phyloP scores from a whole-genome alignment of 2,888 invertebrate species.

The Philereme transversata region DNA sequence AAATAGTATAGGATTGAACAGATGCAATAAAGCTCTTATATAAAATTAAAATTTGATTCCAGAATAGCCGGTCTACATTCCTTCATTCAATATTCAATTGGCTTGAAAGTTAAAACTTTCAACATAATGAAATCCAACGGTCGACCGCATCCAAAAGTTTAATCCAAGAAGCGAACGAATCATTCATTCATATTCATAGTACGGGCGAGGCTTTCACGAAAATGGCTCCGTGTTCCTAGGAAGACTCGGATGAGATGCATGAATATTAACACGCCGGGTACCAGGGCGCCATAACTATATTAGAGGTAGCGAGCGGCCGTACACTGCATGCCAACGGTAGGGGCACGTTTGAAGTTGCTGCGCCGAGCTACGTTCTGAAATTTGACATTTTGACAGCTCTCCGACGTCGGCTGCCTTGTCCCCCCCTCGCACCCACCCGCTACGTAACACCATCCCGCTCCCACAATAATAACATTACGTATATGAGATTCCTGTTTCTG shows the following conservation, averaged over 20 bases:
- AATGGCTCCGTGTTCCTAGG: slow-evolving; percentile 75
- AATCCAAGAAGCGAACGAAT: slow-evolving; percentile 75
- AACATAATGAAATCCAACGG: slow-evolving; percentile 38
- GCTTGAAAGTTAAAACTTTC: slow-evolving; percentile 34
- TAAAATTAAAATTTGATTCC: slow-evolving; percentile 31
- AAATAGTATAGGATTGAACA: background rate
- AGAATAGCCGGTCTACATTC: slow-evolving; percentile 27
- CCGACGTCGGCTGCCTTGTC: slow-evolving; percentile 77
- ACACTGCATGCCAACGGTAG: slow-evolving; percentile 75
- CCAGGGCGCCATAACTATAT: slow-evolving; percentile 78
- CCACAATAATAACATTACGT: slow-evolving; percentile 75
- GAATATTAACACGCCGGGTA: slow-evolving; percentile 79
- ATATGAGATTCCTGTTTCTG: slow-evolving; percentile 79
- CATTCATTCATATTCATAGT: slow-evolving; percentile 82
- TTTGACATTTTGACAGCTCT: slow-evolving; percentile 85
- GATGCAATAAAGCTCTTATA: slow-evolving; percentile 18
- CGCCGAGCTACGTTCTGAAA: slow-evolving; percentile 81
- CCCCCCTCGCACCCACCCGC: slow-evolving; percentile 53
- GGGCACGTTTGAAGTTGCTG: slow-evolving; percentile 82
- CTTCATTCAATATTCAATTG: slow-evolving; percentile 33
- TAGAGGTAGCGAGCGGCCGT: slow-evolving; percentile 64
- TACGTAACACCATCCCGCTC: slow-evolving; percentile 55
- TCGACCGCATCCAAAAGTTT: slow-evolving; percentile 64
- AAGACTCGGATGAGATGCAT: slow-evolving; percentile 78
- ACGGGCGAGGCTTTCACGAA: slow-evolving; percentile 77